These are phyloP conservation scores for Danionella dracula DNA, from an alignment of 2,797 vertebrate species.

Conservation along the genomic window DNA sequence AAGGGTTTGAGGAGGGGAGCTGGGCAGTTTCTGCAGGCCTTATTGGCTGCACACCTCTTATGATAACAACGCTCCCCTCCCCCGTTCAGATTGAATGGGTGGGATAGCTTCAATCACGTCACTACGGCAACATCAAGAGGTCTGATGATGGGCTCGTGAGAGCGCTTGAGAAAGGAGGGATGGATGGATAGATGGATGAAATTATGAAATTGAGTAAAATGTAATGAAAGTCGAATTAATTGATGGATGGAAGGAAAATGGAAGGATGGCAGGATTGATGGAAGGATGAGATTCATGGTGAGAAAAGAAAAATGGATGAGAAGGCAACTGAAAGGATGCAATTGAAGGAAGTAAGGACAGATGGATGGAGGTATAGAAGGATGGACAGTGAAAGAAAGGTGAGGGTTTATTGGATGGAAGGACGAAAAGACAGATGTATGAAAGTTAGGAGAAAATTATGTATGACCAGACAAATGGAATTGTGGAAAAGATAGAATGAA, in stretches of 20 bases:
- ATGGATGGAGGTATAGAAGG: too few relatives aligned
- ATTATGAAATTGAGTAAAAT: too few relatives aligned
- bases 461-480: background rate
- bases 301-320: background rate
- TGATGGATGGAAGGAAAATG: background rate
- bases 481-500: too few relatives aligned
- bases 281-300: background rate
- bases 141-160: slow-evolving; percentile 16
- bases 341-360: background rate
- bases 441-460: background rate
- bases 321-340: background rate
- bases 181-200: background rate
- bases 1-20: background rate
- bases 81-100: slow-evolving; percentile 8
- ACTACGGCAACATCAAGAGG: slow-evolving; percentile 36
- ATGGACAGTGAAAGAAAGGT: too few relatives aligned
- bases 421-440: too few relatives aligned
- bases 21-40: slow-evolving; percentile 2
- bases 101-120: slow-evolving; percentile 18
- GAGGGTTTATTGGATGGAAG: background rate
- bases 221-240: too few relatives aligned
- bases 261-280: background rate
- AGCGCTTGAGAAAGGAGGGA: background rate
- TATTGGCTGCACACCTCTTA: background rate
- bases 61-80: background rate